Percentiles rank a stretch among this genome's conserved stretches.
phyloP scores from a whole-genome alignment of 2,797 vertebrate species.

The Tamandua tetradactyla region DNA sequence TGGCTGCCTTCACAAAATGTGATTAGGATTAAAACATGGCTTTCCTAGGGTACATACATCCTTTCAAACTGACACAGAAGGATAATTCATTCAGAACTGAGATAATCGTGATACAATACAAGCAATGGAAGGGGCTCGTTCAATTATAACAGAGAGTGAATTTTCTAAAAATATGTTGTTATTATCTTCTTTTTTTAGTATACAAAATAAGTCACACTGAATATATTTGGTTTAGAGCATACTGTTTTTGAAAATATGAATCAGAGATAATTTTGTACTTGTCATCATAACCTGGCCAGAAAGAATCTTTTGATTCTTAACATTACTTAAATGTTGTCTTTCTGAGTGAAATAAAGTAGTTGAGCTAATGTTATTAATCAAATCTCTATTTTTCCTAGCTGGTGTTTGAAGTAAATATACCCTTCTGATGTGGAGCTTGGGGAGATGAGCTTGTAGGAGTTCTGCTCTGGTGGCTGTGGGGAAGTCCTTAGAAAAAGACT shows the following conservation, averaged over 20 bases:
- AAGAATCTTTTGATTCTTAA: conserved; percentile 41
- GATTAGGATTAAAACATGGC: no score
- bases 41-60: no score
- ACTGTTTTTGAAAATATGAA: conserved; percentile 1
- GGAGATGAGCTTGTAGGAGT: no score
- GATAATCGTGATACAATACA: neutral
- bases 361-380: conserved; percentile 1
- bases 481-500: neutral
- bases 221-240: conserved; percentile 18
- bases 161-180: conserved; percentile 6
- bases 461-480: neutral
- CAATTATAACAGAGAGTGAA: neutral
- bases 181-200: neutral
- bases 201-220: neutral
- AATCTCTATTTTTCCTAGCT: neutral
- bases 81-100: neutral
- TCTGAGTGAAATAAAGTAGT: neutral
- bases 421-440: neutral
- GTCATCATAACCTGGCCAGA: conserved; percentile 40
- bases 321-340: conserved; percentile 10
- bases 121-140: neutral
- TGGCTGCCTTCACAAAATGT: no score
- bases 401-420: neutral
- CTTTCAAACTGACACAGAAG: neutral
- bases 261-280: conserved; percentile 20